These are phyloP conservation scores for Cryptocephalus primarius DNA, from an alignment of 2,888 invertebrate species.

Conservation along the genomic window DNA sequence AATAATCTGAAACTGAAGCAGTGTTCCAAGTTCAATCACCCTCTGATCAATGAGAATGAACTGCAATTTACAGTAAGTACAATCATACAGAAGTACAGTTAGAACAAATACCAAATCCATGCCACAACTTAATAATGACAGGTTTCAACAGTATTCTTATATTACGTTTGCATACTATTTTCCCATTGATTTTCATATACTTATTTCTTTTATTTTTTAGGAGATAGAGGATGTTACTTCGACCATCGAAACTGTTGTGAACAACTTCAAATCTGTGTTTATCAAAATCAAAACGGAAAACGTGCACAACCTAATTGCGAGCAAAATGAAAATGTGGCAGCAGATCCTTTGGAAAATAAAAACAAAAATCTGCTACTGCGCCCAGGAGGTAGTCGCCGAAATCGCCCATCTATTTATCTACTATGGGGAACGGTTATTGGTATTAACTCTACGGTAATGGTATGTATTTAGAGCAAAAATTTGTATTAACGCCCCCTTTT, in stretches of 20 bases:
- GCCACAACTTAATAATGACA: too few relatives aligned
- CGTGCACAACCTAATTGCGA: conserved; percentile 14
- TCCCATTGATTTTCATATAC: too few relatives aligned
- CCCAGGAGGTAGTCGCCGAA: conserved; percentile 43
- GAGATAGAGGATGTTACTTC: conserved; percentile 47
- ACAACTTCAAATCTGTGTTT: conserved; percentile 43
- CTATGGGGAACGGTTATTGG: conserved; percentile 46
- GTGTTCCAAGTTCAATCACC: conserved; percentile 12
- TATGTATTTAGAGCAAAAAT: not conserved
- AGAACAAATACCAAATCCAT: too few relatives aligned
- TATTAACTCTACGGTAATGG: conserved; percentile 45
- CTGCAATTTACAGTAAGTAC: conserved; percentile 10
- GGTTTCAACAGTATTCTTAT: too few relatives aligned
- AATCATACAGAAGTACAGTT: too few relatives aligned
- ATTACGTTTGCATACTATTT: too few relatives aligned
- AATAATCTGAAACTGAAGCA: conserved; percentile 21
- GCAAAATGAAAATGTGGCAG: conserved; percentile 43
- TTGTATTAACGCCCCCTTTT: conserved; percentile 14
- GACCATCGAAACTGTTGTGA: conserved; percentile 42
- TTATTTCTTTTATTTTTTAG: conserved; percentile 35
- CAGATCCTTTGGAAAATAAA: conserved; percentile 43
- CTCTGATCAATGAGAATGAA: conserved; percentile 14
- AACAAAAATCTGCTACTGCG: conserved; percentile 45
- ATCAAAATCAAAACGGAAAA: conserved; percentile 38
- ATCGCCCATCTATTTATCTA: conserved; percentile 47